Evolutionary conservation across 2,797 vertebrate genomes (phyloP).

Genomic region (Pseudomugil gertrudae): DNA sequence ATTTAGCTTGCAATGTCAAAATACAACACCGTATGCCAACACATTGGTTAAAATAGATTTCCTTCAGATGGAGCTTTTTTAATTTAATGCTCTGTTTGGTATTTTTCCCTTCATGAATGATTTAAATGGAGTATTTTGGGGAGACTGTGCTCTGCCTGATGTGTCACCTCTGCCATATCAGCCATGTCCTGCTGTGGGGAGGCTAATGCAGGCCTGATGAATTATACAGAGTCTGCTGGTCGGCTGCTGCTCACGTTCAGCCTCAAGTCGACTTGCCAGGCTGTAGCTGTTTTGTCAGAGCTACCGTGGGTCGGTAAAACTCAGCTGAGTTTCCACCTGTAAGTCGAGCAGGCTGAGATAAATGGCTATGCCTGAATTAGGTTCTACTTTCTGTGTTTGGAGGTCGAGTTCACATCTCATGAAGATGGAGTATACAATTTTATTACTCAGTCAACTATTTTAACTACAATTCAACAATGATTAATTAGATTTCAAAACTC

Average conservation of each 20-base stretch:
- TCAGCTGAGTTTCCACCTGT: slow-evolving; percentile 30
- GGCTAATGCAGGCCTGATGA: slow-evolving; percentile 72
- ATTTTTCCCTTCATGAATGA: slow-evolving; percentile 62
- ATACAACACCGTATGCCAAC: slow-evolving; percentile 3
- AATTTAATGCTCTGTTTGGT: slow-evolving; percentile 30
- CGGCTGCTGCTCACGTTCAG: slow-evolving; percentile 53
- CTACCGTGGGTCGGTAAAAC: slow-evolving; percentile 57
- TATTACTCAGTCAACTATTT: not conserved
- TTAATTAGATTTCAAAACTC: no score
- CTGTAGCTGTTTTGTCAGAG: no score
- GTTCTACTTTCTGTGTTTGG: not conserved
- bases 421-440: not conserved
- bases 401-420: not conserved
- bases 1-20: not conserved
- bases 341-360: slow-evolving; percentile 19
- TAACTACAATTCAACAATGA: no score
- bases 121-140: slow-evolving; percentile 47
- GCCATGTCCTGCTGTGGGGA: slow-evolving; percentile 48
- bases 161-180: slow-evolving; percentile 47
- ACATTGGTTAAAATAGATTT: slow-evolving; percentile 6
- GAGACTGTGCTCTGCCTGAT: slow-evolving; percentile 41
- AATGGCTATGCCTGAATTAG: not conserved
- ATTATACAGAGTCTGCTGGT: slow-evolving; percentile 74
- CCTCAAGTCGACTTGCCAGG: slow-evolving; percentile 44
- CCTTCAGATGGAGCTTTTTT: slow-evolving; percentile 31